Percentiles rank a stretch among this genome's conserved stretches.
Conservation (phyloP, 2,888 invertebrate species). For the Lissonota sp. region DNA sequence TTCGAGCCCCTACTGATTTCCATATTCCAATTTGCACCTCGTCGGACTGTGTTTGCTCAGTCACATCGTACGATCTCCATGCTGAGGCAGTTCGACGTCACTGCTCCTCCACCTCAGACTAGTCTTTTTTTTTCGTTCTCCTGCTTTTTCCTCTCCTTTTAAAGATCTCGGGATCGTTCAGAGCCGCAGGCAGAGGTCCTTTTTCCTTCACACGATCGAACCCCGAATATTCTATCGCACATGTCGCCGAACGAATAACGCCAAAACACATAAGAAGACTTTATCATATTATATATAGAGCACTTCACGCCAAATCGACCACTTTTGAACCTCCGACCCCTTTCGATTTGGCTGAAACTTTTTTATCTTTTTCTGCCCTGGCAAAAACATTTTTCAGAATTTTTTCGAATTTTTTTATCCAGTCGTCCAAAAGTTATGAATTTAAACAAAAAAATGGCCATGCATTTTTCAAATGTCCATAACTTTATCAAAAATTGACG, state of each 20-base stretch:
- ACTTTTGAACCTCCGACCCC: no score
- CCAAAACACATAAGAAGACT: not conserved
- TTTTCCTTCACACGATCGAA: constrained; percentile 59
- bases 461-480: no score
- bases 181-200: constrained; percentile 49
- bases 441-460: no score
- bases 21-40: constrained; percentile 67
- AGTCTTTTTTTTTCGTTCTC: constrained; percentile 30
- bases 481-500: no score
- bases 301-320: no score
- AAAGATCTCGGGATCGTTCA: constrained; percentile 36
- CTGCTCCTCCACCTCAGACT: constrained; percentile 9
- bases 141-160: constrained; percentile 40
- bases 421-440: no score
- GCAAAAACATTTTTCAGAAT: no score
- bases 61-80: constrained; percentile 58
- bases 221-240: constrained; percentile 56
- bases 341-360: no score
- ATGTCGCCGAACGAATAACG: constrained; percentile 24
- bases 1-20: constrained; percentile 55
- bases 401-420: no score
- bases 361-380: no score
- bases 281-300: constrained; percentile 4
- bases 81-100: constrained; percentile 30
- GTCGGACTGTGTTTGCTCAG: constrained; percentile 65